Percentiles rank a stretch among this genome's conserved stretches.
These are phyloP conservation scores for Heliothis peltigera DNA, from an alignment of 2,888 invertebrate species.

Conservation along the genomic window DNA sequence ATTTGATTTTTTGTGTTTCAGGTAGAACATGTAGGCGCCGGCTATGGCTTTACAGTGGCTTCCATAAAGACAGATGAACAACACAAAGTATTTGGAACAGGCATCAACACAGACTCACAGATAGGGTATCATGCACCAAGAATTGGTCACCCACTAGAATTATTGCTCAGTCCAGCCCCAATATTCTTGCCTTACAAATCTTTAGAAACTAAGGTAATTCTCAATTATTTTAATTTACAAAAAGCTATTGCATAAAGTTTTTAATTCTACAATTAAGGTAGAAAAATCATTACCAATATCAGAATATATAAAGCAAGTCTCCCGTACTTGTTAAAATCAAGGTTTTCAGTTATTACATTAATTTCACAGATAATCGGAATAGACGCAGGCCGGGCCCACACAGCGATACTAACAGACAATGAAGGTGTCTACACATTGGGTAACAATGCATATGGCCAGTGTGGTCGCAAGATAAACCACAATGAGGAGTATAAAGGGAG, in stretches of 20 bases:
- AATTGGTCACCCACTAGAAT: constrained; percentile 91
- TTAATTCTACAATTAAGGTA: no score
- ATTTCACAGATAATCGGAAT: constrained; percentile 80
- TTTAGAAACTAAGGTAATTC: constrained; percentile 85
- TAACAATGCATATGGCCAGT: constrained; percentile 98
- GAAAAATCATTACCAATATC: no score
- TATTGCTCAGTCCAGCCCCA: constrained; percentile 93
- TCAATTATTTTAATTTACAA: neutral
- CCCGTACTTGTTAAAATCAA: neutral
- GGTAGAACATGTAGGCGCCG: constrained; percentile 93
- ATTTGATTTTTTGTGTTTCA: constrained; percentile 66
- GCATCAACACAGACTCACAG: constrained; percentile 98
- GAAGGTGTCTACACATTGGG: constrained; percentile 96
- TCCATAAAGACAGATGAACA: constrained; percentile 91
- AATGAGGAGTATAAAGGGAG: constrained; percentile 93
- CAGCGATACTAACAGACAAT: constrained; percentile 93
- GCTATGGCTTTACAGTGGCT: constrained; percentile 97
- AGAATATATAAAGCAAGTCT: no score
- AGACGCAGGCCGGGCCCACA: constrained; percentile 97
- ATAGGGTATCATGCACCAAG: constrained; percentile 93
- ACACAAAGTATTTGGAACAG: constrained; percentile 95
- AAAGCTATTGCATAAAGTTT: no score
- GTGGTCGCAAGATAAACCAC: constrained; percentile 94
- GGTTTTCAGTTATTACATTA: neutral
- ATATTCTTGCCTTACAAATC: constrained; percentile 92